A percentile compares a stretch with the other conserved stretches of the same genome.
These are phyloP conservation scores for Phortica magna DNA, from an alignment of 2,888 invertebrate species.

Conservation along the genomic window DNA sequence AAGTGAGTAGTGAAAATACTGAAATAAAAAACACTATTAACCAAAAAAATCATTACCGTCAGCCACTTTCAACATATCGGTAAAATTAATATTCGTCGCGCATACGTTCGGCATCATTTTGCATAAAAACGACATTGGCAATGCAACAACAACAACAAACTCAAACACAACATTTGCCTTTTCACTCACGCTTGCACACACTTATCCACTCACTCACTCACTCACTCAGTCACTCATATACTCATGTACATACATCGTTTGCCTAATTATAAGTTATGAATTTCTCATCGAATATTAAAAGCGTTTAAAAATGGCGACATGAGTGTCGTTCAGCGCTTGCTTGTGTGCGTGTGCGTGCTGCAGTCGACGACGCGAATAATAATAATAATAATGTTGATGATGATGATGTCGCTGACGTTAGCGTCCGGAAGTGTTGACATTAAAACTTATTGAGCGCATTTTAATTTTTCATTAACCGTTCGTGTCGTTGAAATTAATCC, in stretches of 20 bases:
- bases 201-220: neutral
- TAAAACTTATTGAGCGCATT: conserved; percentile 53
- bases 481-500: conserved; percentile 16
- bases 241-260: conserved; percentile 15
- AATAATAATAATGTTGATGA: neutral
- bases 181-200: neutral
- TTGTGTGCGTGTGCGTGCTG: neutral
- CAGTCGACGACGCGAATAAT: neutral
- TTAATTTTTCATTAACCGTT: conserved; percentile 49
- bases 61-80: conserved; percentile 48
- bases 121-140: conserved; percentile 41
- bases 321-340: conserved; percentile 3
- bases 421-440: conserved; percentile 50
- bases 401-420: conserved; percentile 34
- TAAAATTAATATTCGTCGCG: conserved; percentile 53
- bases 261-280: conserved; percentile 67
- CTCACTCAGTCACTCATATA: neutral
- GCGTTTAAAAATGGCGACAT: conserved; percentile 36
- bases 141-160: conserved; percentile 12
- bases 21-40: too few relatives aligned
- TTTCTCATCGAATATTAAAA: conserved; percentile 60
- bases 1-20: neutral
- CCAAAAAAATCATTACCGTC: conserved; percentile 28
- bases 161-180: neutral
- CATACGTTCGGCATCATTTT: conserved; percentile 45